These are phyloP conservation scores for Silurus asotus DNA, from an alignment of 2,113 vertebrate species.

Conservation along the genomic window DNA sequence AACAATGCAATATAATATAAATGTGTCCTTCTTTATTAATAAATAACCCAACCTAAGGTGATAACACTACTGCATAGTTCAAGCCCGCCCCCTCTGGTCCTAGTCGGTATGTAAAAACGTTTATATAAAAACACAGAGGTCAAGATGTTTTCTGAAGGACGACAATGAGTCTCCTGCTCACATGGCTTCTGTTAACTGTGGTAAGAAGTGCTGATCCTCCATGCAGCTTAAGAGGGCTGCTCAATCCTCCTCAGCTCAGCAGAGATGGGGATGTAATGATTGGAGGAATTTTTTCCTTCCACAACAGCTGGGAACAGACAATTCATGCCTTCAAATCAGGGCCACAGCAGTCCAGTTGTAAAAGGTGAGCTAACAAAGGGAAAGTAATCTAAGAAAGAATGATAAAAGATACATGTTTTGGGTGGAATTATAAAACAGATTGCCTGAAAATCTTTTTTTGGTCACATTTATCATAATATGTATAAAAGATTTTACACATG, in stretches of 20 bases:
- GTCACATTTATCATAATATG: background rate
- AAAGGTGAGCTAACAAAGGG: constrained; percentile 49
- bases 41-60: background rate
- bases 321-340: constrained; percentile 46
- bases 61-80: background rate
- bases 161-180: constrained; percentile 48
- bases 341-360: constrained; percentile 52
- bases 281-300: constrained; percentile 61
- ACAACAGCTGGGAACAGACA: constrained; percentile 56
- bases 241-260: constrained; percentile 49
- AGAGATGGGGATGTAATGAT: constrained; percentile 58
- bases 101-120: background rate
- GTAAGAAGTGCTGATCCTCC: constrained; percentile 42
- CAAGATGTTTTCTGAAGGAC: background rate
- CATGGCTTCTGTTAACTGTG: constrained; percentile 48
- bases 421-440: background rate
- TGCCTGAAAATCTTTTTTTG: background rate
- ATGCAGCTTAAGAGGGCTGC: constrained; percentile 49
- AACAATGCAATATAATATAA: background rate
- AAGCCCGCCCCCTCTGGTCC: constrained; percentile 16
- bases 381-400: background rate
- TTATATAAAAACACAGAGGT: constrained; percentile 41
- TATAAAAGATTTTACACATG: background rate
- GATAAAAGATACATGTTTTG: background rate
- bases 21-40: background rate